These are phyloP conservation scores for Ephialtes manifestator DNA, from an alignment of 2,888 invertebrate species.

Conservation along the genomic window DNA sequence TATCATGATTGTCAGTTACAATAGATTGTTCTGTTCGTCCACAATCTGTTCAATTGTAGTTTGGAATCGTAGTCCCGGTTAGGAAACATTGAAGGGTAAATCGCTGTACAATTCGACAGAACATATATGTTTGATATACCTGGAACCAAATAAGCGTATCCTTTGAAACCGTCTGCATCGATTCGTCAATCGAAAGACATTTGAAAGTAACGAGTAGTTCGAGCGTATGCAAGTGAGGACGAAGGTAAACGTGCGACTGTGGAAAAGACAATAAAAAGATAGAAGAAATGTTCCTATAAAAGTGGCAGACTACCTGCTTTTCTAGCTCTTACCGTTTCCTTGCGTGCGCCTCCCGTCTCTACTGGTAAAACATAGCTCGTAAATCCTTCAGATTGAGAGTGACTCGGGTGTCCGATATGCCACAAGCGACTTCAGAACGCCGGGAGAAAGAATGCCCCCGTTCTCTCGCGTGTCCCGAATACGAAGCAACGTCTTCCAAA, in stretches of 20 bases:
- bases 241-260: slow-evolving; percentile 11
- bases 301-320: slow-evolving; percentile 41
- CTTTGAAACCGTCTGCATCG: not conserved
- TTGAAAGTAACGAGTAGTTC: slow-evolving; percentile 2
- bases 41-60: not conserved
- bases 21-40: not conserved
- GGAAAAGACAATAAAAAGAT: slow-evolving; percentile 18
- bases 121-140: not conserved
- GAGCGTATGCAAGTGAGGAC: not conserved
- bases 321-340: not conserved
- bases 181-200: not conserved
- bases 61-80: not conserved
- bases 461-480: slow-evolving; percentile 73
- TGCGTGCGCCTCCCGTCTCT: slow-evolving; percentile 38
- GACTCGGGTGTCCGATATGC: slow-evolving; percentile 77
- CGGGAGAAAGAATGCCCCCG: slow-evolving; percentile 71
- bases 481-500: slow-evolving; percentile 69
- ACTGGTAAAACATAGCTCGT: slow-evolving; percentile 69
- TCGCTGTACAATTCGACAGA: not conserved
- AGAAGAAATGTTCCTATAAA: slow-evolving; percentile 6
- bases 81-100: not conserved
- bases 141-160: not conserved
- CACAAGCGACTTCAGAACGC: slow-evolving; percentile 69
- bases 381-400: slow-evolving; percentile 79
- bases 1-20: not conserved